Evolutionary conservation across 2,797 vertebrate species (phyloP), one percentile per base, ranked within the genome.

Genomic region (Toxotes lorentzi): DNA sequence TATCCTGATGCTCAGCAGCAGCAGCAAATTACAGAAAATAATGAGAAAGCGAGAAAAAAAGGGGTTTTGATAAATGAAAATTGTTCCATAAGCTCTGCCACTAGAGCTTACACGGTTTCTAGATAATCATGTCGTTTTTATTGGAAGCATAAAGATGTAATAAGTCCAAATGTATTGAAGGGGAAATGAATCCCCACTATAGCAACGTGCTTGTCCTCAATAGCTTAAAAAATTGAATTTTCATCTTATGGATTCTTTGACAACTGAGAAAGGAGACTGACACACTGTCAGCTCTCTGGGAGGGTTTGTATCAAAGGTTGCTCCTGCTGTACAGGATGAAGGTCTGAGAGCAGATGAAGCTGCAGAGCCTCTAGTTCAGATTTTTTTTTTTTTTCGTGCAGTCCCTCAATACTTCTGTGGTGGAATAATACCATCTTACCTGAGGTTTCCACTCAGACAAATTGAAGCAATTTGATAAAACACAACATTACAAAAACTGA

Each of bases 151-250:
- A 76, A 82, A 81, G 24, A 74, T 77, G 47, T 24, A n/a, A 43
- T 88, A 79, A 86, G 73, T 83, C 27, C 76, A 82, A 78, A 84
- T 57, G 70, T 57, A 83, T 74, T 78, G 82, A 53, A 51, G 30
- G 14, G 65, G 32, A 84, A 87, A 83, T 69, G 32, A 85, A 70
- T 45, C 38, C 64, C 67, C 8, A 19, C 67, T 75, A 66, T 58
- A 70, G 7, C 35, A 67, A 43, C 67, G 71, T 70, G 86, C 70
- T 30, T 77, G 34, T 47, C 30, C 21, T 73, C 21, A 48, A 17
- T 60, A 40, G 67, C 48, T 67, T 23, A 69, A 69, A 72, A 24
- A 23, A 53, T 21, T 30, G 41, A 47, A 38, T 70, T 79, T 78
- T 63, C 1, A 23, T 62, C 62, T 67, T 65, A 32, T 70, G 43